Percentiles rank a stretch among this genome's conserved stretches.
These are phyloP conservation scores for Nansenia antarctica DNA, from an alignment of 2,113 vertebrate genomes.

Conservation along the genomic window DNA sequence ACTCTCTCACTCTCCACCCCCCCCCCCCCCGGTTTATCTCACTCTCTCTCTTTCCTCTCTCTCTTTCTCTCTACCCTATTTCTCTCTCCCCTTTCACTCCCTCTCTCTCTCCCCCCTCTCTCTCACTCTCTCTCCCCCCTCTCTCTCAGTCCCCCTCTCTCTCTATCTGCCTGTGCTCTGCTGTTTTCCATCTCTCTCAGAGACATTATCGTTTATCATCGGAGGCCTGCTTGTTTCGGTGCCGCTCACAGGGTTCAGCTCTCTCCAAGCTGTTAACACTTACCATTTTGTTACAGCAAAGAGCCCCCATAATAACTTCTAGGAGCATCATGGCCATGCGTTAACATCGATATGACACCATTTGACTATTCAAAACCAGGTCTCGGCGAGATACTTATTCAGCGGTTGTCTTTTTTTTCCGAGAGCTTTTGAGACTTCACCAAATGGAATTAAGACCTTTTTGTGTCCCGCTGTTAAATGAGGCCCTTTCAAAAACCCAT, in stretches of 20 bases:
- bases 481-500: slow-evolving; percentile 61
- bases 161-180: too few relatives aligned
- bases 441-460: slow-evolving; percentile 52
- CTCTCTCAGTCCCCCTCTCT: too few relatives aligned
- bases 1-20: too few relatives aligned
- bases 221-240: too few relatives aligned
- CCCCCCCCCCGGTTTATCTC: slow-evolving; percentile 34
- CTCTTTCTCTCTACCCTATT: too few relatives aligned
- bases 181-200: too few relatives aligned
- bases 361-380: slow-evolving; percentile 45
- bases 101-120: too few relatives aligned
- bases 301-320: not conserved
- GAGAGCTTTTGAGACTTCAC: slow-evolving; percentile 54
- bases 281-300: slow-evolving; percentile 54
- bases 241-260: slow-evolving; percentile 30
- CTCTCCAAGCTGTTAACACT: slow-evolving; percentile 53
- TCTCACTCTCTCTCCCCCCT: too few relatives aligned
- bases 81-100: slow-evolving; percentile 23
- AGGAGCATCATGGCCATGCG: slow-evolving; percentile 46
- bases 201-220: too few relatives aligned
- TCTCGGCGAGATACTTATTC: slow-evolving; percentile 39
- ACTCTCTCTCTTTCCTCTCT: too few relatives aligned
- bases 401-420: slow-evolving; percentile 66
- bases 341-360: slow-evolving; percentile 65
- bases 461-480: slow-evolving; percentile 61